These are phyloP conservation scores for Prietella phreatophila DNA, from an alignment of 2,113 vertebrate species.

Conservation along the genomic window DNA sequence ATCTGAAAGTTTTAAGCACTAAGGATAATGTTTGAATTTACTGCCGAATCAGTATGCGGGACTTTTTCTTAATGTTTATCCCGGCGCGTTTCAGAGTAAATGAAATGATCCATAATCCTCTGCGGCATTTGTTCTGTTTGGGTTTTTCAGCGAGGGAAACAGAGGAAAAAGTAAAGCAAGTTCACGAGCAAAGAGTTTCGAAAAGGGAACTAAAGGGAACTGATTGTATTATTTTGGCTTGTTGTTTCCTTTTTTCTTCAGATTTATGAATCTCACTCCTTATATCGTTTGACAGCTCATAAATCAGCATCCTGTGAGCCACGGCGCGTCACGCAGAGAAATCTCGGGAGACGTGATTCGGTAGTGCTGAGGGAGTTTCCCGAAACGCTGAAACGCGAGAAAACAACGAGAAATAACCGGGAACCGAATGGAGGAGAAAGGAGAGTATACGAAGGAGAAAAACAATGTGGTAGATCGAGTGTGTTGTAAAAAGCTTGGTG, in stretches of 20 bases:
- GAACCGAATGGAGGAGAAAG: neutral
- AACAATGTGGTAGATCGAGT: neutral
- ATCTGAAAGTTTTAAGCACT: neutral
- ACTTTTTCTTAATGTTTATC: neutral
- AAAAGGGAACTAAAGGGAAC: constrained; percentile 1
- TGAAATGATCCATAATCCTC: neutral
- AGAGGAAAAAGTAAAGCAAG: neutral
- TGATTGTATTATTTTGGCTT: constrained; percentile 18
- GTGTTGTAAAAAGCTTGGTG: neutral
- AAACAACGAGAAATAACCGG: neutral
- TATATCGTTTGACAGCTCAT: constrained; percentile 78
- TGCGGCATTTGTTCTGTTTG: neutral
- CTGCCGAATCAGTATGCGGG: neutral
- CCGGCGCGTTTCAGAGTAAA: neutral
- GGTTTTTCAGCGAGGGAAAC: neutral
- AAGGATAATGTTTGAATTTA: neutral
- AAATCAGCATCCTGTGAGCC: constrained; percentile 76
- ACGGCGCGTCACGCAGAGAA: constrained; percentile 63
- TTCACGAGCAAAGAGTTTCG: neutral
- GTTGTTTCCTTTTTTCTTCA: constrained; percentile 16
- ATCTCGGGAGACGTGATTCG: constrained; percentile 57
- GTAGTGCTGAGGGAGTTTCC: constrained; percentile 18
- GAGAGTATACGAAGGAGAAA: no score
- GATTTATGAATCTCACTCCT: constrained; percentile 76
- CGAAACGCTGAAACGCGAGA: neutral